Conservation (phyloP, 2,888 invertebrate genomes). For the Lumbricus terrestris region DNA sequence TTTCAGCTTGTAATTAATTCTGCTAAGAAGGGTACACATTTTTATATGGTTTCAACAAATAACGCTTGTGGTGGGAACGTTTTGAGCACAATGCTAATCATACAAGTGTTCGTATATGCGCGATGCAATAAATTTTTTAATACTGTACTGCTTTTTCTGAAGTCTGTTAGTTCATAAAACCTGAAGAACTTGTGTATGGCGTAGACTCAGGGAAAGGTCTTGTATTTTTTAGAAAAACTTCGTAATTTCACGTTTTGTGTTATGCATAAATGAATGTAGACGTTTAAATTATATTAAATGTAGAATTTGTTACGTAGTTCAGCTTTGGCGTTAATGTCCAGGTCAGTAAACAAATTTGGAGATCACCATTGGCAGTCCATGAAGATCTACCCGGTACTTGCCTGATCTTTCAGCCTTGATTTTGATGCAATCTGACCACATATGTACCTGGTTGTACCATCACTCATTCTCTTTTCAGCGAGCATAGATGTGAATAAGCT, state of each 20-base stretch:
- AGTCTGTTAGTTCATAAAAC: background rate
- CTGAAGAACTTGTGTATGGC: background rate
- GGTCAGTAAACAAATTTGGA: too few species aligned
- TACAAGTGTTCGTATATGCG: background rate
- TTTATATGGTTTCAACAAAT: background rate
- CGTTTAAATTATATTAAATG: background rate
- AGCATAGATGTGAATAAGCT: too few species aligned
- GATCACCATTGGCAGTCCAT: too few species aligned
- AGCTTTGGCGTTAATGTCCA: background rate
- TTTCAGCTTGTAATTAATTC: background rate
- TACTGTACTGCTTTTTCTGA: background rate
- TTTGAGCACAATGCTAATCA: background rate
- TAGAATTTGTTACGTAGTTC: background rate
- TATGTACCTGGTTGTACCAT: too few species aligned
- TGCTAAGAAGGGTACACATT: background rate
- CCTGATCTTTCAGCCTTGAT: too few species aligned
- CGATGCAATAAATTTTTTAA: background rate
- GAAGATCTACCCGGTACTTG: too few species aligned
- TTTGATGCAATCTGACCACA: too few species aligned
- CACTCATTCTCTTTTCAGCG: too few species aligned
- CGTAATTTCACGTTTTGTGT: background rate
- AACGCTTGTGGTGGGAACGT: background rate
- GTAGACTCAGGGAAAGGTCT: background rate
- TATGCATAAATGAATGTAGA: background rate
- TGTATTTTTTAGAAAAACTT: background rate